phyloP scores from a whole-genome alignment of 2,888 invertebrate genomes.

The Tiliacea citrago region DNA sequence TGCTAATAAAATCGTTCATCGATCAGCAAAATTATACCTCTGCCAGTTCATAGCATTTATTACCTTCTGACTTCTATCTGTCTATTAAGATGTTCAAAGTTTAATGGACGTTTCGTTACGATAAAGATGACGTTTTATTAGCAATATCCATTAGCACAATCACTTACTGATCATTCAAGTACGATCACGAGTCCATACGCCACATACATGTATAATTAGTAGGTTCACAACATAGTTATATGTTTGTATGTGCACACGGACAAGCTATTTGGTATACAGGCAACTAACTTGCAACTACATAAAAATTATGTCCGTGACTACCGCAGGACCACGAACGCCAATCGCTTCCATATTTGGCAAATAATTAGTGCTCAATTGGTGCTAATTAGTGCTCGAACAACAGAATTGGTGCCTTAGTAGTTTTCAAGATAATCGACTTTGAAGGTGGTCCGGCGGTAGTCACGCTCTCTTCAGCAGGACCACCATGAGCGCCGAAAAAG shows the following conservation, averaged over 20 bases:
- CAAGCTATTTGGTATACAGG: background rate
- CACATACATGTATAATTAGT: conserved; percentile 14
- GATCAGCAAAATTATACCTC: background rate
- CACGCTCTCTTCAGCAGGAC: too few relatives aligned
- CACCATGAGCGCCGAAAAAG: too few relatives aligned
- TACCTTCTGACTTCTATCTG: background rate
- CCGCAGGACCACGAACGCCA: too few relatives aligned
- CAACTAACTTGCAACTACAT: background rate
- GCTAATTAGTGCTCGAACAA: too few relatives aligned
- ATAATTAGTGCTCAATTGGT: too few relatives aligned
- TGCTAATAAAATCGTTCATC: background rate
- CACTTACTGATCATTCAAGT: conserved; percentile 26
- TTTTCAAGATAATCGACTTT: too few relatives aligned
- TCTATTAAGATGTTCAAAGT: conserved; percentile 8
- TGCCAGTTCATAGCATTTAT: background rate
- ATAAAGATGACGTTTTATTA: conserved; percentile 36
- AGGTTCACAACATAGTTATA: background rate
- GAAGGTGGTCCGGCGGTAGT: too few relatives aligned
- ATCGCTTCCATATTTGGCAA: too few relatives aligned
- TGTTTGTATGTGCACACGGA: conserved; percentile 3
- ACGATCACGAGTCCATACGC: conserved; percentile 10
- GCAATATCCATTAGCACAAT: conserved; percentile 34
- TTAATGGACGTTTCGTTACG: conserved; percentile 1
- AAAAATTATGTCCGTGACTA: too few relatives aligned
- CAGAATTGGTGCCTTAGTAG: too few relatives aligned